Conservation (phyloP, 2,888 invertebrate species). For the Eledone cirrhosa region DNA sequence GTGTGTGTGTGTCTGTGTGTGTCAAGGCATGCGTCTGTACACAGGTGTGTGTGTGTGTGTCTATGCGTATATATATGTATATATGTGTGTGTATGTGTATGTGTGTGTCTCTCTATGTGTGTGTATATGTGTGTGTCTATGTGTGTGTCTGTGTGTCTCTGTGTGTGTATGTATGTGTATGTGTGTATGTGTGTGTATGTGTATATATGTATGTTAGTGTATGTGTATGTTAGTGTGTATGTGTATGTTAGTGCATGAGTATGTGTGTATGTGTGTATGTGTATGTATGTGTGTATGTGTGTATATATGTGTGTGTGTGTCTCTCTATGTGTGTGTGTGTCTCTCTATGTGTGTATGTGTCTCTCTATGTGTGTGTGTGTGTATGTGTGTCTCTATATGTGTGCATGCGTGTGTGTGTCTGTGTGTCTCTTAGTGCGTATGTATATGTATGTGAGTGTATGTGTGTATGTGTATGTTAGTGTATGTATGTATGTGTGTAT, state of each 20-base stretch:
- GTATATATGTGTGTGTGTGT: neutral
- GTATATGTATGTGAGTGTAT: conserved; percentile 7
- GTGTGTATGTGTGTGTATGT: too few relatives aligned
- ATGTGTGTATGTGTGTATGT: conserved; percentile 25
- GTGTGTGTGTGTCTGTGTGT: too few relatives aligned
- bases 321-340: too few relatives aligned
- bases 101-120: too few relatives aligned
- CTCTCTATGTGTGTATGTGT: too few relatives aligned
- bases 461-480: too few relatives aligned
- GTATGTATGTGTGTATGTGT: conserved; percentile 23
- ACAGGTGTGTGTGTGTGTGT: neutral
- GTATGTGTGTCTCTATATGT: conserved; percentile 13
- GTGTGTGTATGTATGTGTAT: too few relatives aligned
- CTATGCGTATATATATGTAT: conserved; percentile 1
- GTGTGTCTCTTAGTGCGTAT: conserved; percentile 1
- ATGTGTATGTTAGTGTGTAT: too few relatives aligned
- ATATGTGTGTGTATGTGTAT: neutral
- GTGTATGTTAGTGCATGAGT: neutral
- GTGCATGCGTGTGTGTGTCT: neutral
- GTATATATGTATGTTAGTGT: too few relatives aligned
- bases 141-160: neutral
- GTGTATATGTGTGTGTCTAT: neutral
- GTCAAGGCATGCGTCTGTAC: neutral
- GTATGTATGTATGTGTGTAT: neutral
- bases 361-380: conserved; percentile 18